Conservation (phyloP, 92 coral and sea anemone species). For the Virgularia gustaviana region DNA sequence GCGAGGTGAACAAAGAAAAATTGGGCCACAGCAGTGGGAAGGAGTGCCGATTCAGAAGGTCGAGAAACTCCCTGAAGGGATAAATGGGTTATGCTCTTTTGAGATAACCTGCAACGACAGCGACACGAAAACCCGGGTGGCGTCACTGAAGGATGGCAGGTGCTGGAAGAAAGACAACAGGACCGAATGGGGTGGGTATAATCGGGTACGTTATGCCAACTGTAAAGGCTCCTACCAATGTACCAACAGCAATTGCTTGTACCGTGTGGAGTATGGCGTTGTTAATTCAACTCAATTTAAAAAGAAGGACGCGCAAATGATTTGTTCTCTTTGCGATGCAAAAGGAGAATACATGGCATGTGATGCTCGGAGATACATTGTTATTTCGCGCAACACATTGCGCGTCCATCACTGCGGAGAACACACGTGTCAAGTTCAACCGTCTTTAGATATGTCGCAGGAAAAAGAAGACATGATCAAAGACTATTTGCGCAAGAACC, state of each 20-base stretch:
- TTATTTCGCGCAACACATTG: background rate
- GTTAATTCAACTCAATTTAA: conserved; percentile 54
- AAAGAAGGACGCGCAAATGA: conserved; percentile 20
- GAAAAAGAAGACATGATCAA: conserved; percentile 33
- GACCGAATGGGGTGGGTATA: conserved; percentile 53
- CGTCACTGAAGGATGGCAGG: conserved; percentile 50
- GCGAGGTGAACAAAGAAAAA: conserved; percentile 40
- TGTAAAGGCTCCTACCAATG: conserved; percentile 61
- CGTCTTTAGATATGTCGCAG: background rate
- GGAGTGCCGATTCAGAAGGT: conserved; percentile 36
- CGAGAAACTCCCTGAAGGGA: conserved; percentile 40
- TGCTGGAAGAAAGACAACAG: conserved; percentile 54
- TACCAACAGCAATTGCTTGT: conserved; percentile 45
- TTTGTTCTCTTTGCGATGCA: conserved; percentile 38
- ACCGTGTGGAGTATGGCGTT: conserved; percentile 50
- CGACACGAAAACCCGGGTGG: conserved; percentile 5
- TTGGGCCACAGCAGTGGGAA: conserved; percentile 41
- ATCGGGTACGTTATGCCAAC: conserved; percentile 50
- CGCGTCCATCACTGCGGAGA: conserved; percentile 17
- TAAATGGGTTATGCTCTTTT: conserved; percentile 42
- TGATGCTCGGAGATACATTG: conserved; percentile 52
- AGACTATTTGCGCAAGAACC: conserved; percentile 12
- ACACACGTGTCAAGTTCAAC: conserved; percentile 27
- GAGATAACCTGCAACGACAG: conserved; percentile 7
- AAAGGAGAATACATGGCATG: conserved; percentile 45